A percentile compares a stretch with the other conserved stretches of the same genome.
Conservation (phyloP, 2,113 vertebrate species). For the Lagopus muta region DNA sequence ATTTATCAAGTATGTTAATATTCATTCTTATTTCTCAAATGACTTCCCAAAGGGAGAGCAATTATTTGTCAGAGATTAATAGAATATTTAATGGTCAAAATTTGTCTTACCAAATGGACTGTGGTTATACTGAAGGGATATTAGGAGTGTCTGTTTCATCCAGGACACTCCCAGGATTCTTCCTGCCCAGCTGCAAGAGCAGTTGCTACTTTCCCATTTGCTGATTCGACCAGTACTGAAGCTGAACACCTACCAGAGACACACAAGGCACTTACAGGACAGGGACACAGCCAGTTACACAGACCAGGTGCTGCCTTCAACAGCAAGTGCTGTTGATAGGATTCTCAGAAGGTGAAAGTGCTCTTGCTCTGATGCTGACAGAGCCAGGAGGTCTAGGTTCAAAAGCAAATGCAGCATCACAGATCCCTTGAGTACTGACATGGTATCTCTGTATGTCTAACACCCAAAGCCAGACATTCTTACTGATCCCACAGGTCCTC, state of each 20-base stretch:
- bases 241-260: not conserved
- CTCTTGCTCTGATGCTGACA: not conserved
- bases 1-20: not conserved
- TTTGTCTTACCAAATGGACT: not conserved
- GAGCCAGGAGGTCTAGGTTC: not conserved
- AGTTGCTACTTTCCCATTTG: not conserved
- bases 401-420: rapidly evolving
- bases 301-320: not conserved
- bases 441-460: not conserved
- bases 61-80: not conserved
- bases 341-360: not conserved
- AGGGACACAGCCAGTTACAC: not conserved
- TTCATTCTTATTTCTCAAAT: not conserved
- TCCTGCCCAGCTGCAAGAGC: not conserved
- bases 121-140: not conserved
- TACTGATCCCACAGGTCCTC: rapidly evolving
- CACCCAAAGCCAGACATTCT: not conserved
- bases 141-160: not conserved
- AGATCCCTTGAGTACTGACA: not conserved
- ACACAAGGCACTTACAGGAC: not conserved
- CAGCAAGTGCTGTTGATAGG: not conserved
- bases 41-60: not conserved
- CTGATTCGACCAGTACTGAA: not conserved
- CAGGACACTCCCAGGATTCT: not conserved
- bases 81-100: not conserved